Evolutionary conservation across 2,113 vertebrate species (phyloP).

Genomic region (Sinocyclocheilus anophthalmus): DNA sequence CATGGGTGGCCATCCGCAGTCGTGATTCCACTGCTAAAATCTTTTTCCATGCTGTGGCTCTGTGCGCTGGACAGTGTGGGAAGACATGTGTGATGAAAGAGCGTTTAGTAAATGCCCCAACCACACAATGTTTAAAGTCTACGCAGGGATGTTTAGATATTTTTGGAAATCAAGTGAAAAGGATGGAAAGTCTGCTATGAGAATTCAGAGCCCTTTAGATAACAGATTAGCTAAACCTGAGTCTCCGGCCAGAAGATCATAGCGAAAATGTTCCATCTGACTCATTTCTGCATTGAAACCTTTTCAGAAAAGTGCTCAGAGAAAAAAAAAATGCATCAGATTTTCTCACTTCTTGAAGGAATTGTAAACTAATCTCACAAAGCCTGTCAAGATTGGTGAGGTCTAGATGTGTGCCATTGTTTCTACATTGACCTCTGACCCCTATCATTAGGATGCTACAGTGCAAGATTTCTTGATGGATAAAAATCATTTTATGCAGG

Average conservation of each 20-base stretch:
- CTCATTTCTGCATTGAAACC: background rate
- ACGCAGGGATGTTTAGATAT: constrained; percentile 35
- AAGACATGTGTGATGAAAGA: constrained; percentile 41
- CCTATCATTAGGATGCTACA: background rate
- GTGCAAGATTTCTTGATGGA: background rate
- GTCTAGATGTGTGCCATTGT: no score
- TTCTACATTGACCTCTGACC: no score
- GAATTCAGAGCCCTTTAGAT: constrained; percentile 34
- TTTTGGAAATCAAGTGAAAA: constrained; percentile 35
- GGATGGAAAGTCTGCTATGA: constrained; percentile 28
- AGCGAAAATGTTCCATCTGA: background rate
- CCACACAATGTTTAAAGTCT: constrained; percentile 41
- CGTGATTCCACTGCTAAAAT: constrained; percentile 44
- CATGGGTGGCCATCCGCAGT: constrained; percentile 66
- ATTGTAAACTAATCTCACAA: no score
- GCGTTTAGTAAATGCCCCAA: constrained; percentile 23
- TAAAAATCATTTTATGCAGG: background rate
- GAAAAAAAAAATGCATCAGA: no score
- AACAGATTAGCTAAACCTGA: constrained; percentile 14
- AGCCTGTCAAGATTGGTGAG: no score
- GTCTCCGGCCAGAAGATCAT: background rate
- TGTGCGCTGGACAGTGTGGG: constrained; percentile 44
- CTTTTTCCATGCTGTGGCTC: constrained; percentile 56
- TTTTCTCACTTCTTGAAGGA: no score
- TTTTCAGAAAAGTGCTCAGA: background rate